A percentile compares a stretch with the other conserved stretches of the same genome.
Conservation (phyloP, 2,797 vertebrate genomes). For the Rhinella marina region DNA sequence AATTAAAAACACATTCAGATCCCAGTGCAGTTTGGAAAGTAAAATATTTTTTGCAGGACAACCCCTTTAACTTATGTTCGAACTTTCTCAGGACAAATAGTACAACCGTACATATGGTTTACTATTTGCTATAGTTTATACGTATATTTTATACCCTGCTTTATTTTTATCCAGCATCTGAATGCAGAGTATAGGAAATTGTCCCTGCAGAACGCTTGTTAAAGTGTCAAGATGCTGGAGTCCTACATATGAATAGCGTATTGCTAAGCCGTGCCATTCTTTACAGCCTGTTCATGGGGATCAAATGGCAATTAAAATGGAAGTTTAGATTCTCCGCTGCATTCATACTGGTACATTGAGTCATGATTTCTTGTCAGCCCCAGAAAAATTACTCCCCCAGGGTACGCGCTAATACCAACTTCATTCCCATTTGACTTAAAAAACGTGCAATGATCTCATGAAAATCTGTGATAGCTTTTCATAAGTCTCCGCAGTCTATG, state of each 20-base stretch:
- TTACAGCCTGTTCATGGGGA: slow-evolving; percentile 51
- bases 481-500: slow-evolving; percentile 17
- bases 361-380: slow-evolving; percentile 37
- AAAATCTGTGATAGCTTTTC: slow-evolving; percentile 43
- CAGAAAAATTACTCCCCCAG: slow-evolving; percentile 55
- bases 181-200: background rate
- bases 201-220: slow-evolving; percentile 25
- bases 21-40: too few species aligned
- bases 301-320: slow-evolving; percentile 60
- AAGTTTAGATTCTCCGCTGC: slow-evolving; percentile 35
- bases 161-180: background rate
- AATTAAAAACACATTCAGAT: too few species aligned
- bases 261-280: slow-evolving; percentile 29
- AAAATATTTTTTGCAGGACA: too few species aligned
- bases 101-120: background rate
- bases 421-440: slow-evolving; percentile 38
- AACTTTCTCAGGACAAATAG: too few species aligned
- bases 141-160: background rate
- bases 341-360: slow-evolving; percentile 44
- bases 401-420: slow-evolving; percentile 35
- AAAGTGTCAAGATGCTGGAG: slow-evolving; percentile 28
- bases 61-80: too few species aligned
- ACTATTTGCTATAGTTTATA: background rate
- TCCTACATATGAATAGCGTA: slow-evolving; percentile 35
- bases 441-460: slow-evolving; percentile 49